A percentile compares a stretch with the other conserved stretches of the same genome.
Conservation (phyloP, 1,140 invertebrate species). For the Melanaphis sacchari region DNA sequence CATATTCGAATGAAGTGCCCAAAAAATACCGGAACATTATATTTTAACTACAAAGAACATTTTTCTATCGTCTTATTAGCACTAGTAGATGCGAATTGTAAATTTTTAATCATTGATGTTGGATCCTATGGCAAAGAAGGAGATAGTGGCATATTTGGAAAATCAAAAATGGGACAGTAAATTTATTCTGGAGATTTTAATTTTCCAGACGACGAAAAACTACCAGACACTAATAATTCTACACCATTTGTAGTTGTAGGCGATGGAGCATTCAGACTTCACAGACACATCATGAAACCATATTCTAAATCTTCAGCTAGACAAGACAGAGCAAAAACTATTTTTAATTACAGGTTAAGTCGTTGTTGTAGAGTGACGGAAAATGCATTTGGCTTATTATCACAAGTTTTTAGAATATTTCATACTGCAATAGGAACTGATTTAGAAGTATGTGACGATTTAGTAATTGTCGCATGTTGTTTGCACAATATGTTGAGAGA, state of each 20-base stretch:
- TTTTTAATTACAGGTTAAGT: conserved; percentile 64
- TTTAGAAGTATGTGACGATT: conserved; percentile 60
- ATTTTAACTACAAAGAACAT: conserved; percentile 62
- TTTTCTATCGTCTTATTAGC: conserved; percentile 55
- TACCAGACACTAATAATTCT: background rate
- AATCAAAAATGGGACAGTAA: background rate
- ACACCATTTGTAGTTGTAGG: background rate
- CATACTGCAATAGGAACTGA: conserved; percentile 62
- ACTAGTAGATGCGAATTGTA: conserved; percentile 35
- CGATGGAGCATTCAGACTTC: background rate
- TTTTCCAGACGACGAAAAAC: background rate
- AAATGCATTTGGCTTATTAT: conserved; percentile 67
- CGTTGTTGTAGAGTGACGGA: conserved; percentile 65
- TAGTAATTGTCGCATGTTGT: conserved; percentile 61
- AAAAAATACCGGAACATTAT: conserved; percentile 60
- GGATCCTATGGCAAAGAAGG: conserved; percentile 45
- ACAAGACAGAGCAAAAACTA: conserved; percentile 62
- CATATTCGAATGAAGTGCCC: conserved; percentile 63
- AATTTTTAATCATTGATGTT: conserved; percentile 49
- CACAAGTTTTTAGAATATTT: conserved; percentile 64
- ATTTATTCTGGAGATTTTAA: background rate
- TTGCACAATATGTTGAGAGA: conserved; percentile 60
- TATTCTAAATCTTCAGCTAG: conserved; percentile 64
- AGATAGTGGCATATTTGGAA: conserved; percentile 57
- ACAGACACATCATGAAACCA: conserved; percentile 65